Evolutionary conservation across 2,888 invertebrate species (phyloP).

Genomic region (Spicauda simplicius): DNA sequence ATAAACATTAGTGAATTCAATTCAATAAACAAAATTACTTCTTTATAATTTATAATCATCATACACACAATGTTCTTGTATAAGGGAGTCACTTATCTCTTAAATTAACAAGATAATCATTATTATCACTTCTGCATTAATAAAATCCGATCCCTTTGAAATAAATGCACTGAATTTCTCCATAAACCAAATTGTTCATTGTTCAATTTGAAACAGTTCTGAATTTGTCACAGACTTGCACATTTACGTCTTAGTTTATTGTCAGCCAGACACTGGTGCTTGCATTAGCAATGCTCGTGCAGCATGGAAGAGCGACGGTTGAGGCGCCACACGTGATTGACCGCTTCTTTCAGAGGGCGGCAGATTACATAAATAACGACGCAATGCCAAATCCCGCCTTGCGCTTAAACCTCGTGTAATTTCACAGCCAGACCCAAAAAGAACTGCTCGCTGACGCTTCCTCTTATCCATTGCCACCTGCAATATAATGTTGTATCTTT

Average conservation of each 20-base stretch:
- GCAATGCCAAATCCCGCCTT: slow-evolving; percentile 90
- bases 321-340: slow-evolving; percentile 72
- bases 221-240: slow-evolving; percentile 2
- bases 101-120: slow-evolving; percentile 8
- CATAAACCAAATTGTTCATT: background rate
- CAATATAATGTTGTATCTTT: slow-evolving; percentile 24
- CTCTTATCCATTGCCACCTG: slow-evolving; percentile 87
- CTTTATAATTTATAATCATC: background rate
- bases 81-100: slow-evolving; percentile 9
- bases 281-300: slow-evolving; percentile 82
- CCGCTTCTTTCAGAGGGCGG: slow-evolving; percentile 86
- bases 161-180: slow-evolving; percentile 3
- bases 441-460: slow-evolving; percentile 86
- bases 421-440: slow-evolving; percentile 90
- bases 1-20: background rate
- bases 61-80: background rate
- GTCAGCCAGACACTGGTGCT: slow-evolving; percentile 62
- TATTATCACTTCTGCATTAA: background rate
- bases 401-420: slow-evolving; percentile 92
- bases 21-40: background rate
- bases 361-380: slow-evolving; percentile 88
- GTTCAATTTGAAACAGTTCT: background rate
- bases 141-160: background rate
- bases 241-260: background rate
- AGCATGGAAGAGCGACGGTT: slow-evolving; percentile 81